These are phyloP conservation scores for Idris sp. DNA, from an alignment of 1,140 invertebrate species.

Conservation along the genomic window DNA sequence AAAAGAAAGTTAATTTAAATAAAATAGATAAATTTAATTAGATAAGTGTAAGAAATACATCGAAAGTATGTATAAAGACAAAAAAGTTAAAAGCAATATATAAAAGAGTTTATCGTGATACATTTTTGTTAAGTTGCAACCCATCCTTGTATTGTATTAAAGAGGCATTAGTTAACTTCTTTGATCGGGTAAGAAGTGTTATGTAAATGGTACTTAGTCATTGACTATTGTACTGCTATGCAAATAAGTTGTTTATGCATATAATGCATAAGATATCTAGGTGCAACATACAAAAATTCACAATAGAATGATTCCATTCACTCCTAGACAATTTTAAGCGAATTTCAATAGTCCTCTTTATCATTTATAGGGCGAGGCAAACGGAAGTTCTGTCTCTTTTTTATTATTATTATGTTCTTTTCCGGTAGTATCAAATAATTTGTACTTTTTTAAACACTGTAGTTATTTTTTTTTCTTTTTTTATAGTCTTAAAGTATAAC, in stretches of 20 bases:
- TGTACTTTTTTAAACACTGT: too few relatives aligned
- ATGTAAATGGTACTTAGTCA: conserved; percentile 48
- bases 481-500: conserved; percentile 3
- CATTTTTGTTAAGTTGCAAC: conserved; percentile 15
- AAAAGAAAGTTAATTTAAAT: too few relatives aligned
- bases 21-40: too few relatives aligned
- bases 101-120: conserved; percentile 22
- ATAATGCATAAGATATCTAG: conserved; percentile 42
- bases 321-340: conserved; percentile 36
- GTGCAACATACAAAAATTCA: conserved; percentile 28
- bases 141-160: conserved; percentile 43
- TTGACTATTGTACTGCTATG: conserved; percentile 49
- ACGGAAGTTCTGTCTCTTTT: conserved; percentile 33
- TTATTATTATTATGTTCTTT: too few relatives aligned
- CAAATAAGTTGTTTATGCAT: conserved; percentile 43
- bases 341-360: conserved; percentile 44
- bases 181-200: conserved; percentile 45
- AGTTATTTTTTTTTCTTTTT: not conserved
- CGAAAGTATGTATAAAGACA: too few relatives aligned
- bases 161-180: conserved; percentile 41
- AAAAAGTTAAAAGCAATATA: conserved; percentile 19
- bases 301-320: conserved; percentile 25
- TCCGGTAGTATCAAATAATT: too few relatives aligned
- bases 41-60: too few relatives aligned
- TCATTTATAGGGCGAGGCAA: conserved; percentile 36